These are phyloP conservation scores for Lordiphosa fenestrarum DNA, from an alignment of 2,888 invertebrate species.

Conservation along the genomic window DNA sequence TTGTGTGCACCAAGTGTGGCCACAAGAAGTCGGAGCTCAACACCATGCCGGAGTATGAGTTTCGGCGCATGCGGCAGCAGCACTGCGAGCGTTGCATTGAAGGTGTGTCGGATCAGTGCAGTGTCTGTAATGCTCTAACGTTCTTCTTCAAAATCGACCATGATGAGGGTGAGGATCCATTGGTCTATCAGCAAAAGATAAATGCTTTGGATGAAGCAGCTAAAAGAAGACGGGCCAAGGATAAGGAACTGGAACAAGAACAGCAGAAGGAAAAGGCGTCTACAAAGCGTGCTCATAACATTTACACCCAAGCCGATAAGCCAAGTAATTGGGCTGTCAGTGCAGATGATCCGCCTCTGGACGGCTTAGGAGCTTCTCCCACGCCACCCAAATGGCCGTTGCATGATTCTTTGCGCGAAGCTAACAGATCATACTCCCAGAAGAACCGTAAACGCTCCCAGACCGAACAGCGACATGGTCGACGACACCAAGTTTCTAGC, in stretches of 20 bases:
- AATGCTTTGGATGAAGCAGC: neutral
- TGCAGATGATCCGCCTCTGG: constrained; percentile 15
- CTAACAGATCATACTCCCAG: too few species aligned
- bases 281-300: too few species aligned
- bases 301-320: too few species aligned
- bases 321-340: constrained; percentile 19
- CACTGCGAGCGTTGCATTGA: constrained; percentile 8
- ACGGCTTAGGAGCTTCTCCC: neutral
- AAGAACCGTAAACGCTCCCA: too few species aligned
- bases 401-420: too few species aligned
- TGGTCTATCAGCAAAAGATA: too few species aligned
- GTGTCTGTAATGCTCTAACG: constrained; percentile 15
- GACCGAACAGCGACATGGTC: too few species aligned
- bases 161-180: neutral
- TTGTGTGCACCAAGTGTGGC: constrained; percentile 35
- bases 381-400: too few species aligned
- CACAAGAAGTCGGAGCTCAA: constrained; percentile 17
- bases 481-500: too few species aligned
- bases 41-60: constrained; percentile 20
- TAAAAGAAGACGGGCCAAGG: neutral
- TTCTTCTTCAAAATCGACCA: constrained; percentile 28
- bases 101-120: constrained; percentile 33
- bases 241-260: neutral
- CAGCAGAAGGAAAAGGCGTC: neutral
- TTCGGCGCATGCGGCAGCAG: constrained; percentile 17